Evolutionary conservation across 1,140 invertebrate genomes (phyloP).

Genomic region (Drosophila ficusphila): DNA sequence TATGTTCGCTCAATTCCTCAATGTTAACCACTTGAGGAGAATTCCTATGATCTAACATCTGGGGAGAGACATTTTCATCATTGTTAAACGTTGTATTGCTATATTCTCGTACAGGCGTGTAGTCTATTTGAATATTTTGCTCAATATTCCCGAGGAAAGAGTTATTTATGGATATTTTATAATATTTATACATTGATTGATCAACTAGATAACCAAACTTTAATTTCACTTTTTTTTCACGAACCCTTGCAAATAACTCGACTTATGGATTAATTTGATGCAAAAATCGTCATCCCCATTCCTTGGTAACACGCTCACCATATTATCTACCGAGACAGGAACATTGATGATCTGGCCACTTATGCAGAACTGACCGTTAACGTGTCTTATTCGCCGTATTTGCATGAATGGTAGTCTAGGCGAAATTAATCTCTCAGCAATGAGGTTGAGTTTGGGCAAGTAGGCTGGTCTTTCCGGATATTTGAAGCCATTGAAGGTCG

Average conservation of each 20-base stretch:
- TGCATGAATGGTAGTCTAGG: not conserved
- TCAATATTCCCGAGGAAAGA: not conserved
- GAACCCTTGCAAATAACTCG: not conserved
- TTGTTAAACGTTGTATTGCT: not conserved
- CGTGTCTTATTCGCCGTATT: not conserved
- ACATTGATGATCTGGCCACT: not conserved
- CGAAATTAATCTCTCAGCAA: constrained; percentile 1
- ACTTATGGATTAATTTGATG: not conserved
- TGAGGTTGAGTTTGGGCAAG: not conserved
- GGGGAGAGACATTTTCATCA: not conserved
- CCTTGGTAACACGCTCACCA: not conserved
- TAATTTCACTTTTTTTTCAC: not conserved
- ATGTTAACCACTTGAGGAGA: not conserved
- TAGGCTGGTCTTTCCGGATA: not conserved
- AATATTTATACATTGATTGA: not conserved
- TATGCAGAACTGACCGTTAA: not conserved
- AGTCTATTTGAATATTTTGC: not conserved
- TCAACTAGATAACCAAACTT: not conserved
- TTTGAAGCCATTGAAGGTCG: not conserved
- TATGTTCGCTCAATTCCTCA: not conserved
- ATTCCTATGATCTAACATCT: not conserved
- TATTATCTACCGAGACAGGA: not conserved
- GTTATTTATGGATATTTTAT: not conserved
- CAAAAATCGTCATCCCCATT: constrained; percentile 1
- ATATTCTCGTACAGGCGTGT: not conserved